Base-by-base conservation (phyloP, 2,888 invertebrate species). In the Hemithea aestivaria region DNA sequence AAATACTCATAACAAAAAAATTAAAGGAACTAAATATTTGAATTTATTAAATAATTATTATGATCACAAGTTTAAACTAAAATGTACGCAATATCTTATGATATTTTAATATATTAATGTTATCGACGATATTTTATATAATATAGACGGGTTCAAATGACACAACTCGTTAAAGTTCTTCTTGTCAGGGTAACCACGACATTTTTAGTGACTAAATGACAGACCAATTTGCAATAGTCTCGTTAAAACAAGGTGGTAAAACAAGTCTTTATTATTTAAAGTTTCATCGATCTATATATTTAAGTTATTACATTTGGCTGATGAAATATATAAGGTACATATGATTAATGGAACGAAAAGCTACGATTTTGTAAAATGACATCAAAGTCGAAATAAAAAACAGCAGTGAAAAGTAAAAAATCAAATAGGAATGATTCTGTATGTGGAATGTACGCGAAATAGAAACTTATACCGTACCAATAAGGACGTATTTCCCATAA, bases 11-110 rank as follows among this genome's bases (percentile, higher is more conserved):
- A 85, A 84, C 83, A 81, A 83, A 85, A 81, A 50, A 32, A 41
- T 42, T 42, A 69, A 76, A 85, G 87, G 85, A 87, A 85, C 85
- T 84, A 75, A 87, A 79, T 74, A 81, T 78, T 82, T 82, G 72
- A 74, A 77, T 58, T 51, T 63, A 51, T 33, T 45, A 48, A 45
- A 65, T 73, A 69, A 79, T 71, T 74, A 73, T 65, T 67, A 73
- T 66, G 74, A 82, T 82, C 80, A 81, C 83, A 81, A 66, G 64
- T 73, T 76, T 69, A 79, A 82, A 82, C 68, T 80, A 77, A 76
- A 73, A 51, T 58, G 60, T 76, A 75, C 63, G 67, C 62, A 65
- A 68, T 66, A 66, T 73, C 70, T 75, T 77, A 76, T 57, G 64
- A 68, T 73, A 71, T 66, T 70, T 67, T 73, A n/a, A 79, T 65